Evolutionary conservation across 1,140 invertebrate species (phyloP), one percentile per base, ranked within the genome.

Genomic region (Megathymus violae): DNA sequence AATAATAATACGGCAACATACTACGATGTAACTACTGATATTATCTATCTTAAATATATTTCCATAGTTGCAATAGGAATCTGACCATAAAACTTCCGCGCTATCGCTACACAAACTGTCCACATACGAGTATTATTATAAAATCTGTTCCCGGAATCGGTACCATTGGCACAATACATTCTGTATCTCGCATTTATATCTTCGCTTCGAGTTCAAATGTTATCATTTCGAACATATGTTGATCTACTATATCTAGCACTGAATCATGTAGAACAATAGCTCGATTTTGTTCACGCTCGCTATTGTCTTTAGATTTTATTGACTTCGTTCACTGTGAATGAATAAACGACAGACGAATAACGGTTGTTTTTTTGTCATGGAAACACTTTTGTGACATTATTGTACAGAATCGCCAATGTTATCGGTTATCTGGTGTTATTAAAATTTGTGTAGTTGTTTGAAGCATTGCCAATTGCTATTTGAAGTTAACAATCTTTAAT

Each of bases 201-300:
- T 58, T 36, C 41, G 27, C 27, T 58, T 31, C 25, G 46, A 48
- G 62, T 59, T 64, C 62, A 64, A 64, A 64, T 64, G 62, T 64
- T 64, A 64, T 64, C 62, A 58, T 56, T 58, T 43, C 22, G 46
- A 41, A 58, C 62, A 64, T 48, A 64, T 64, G 62, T 64, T 58
- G 54, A 64, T 64, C 62, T 41, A 44, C 25, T 34, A 27, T 56
- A 47, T 58, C 43, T 44, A 47, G 50, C 22, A 43, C 46, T 59
- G 62, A 58, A 59, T 64, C 62, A 50, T 15, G 14, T 41, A 59
- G 52, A 58, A 64, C 62, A 64, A 64, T 64, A 40, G 62, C 43
- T 47, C 48, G 43, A 38, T 54, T 56, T 64, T 40, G 51, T 64
- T 47, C 52, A 41, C 19, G 61, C 15, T 54, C 47, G 48, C 62